Base-by-base conservation (phyloP, 1,140 invertebrate species). In the Ooceraea biroi region DNA sequence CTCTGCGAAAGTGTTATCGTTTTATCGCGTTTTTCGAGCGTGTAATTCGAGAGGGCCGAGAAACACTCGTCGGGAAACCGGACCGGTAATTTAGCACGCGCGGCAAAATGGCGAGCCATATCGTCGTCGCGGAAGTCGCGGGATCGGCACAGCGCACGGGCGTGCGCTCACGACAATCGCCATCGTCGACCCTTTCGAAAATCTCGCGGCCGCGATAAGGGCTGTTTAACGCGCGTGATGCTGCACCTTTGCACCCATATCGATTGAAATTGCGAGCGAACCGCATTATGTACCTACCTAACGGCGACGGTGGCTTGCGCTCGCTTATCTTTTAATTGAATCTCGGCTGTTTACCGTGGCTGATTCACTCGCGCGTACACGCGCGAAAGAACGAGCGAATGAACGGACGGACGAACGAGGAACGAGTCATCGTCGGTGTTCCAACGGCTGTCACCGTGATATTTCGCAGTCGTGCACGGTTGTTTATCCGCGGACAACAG, bases 301-400 rank as follows among this genome's bases (percentile, higher is more conserved):
- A 17, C 50, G 50, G 14, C 50, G 50, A 48, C 50, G 30, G 50
- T 17, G 22, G 50, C 50, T 78, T 50, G 27, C 36, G 50, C 50
- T 17, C 50, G 78, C n/a, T 77, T 83, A 83, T 83, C 82, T 83
- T 83, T 83, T 83, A 83, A 83, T 83, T 76, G 82, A 83, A 83
- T 83, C 82, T 77, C 25, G 82, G 60, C 36, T 83, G 82, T 83
- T 83, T 83, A 83, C 82, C 25, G 48, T 22, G 14, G 19, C 46
- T 83, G 60, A 83, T 83, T 83, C 77, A 77, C 77, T 83, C 72
- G 72, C 60, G 60, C 58, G 52, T 36, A 19, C 48, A 36, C 14
- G 41, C 36, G 36, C 60, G 58, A 52, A 83, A 55, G 60, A 83
- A 65, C 41, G 65, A 71, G 57, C 65, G 76, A 69, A 65, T 7